Percentiles rank a stretch among this genome's conserved stretches.
Conservation (phyloP, 2,888 invertebrate species). For the Parasteatoda lunata region DNA sequence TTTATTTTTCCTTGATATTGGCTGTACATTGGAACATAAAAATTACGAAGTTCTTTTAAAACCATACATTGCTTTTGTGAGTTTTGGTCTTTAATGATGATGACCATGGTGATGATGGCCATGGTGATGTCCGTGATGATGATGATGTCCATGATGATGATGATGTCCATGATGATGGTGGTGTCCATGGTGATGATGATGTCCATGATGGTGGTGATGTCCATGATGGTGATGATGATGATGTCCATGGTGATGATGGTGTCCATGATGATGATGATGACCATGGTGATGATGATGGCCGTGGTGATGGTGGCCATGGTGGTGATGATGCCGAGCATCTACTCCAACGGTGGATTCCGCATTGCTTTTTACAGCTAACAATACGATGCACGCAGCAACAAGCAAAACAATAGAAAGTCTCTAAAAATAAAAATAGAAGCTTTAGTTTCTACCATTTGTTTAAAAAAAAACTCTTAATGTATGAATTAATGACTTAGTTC, state of each 20-base stretch:
- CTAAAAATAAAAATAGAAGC: not conserved
- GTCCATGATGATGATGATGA: constrained; percentile 22
- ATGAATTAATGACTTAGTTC: too few species aligned
- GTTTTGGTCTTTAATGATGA: too few species aligned
- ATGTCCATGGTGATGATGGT: constrained; percentile 26
- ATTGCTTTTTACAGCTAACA: not conserved
- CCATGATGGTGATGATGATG: constrained; percentile 20
- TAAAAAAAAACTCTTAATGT: too few species aligned
- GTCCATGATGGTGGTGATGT: constrained; percentile 24
- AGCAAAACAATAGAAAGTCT: not conserved
- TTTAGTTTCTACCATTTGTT: not conserved
- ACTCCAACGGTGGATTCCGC: not conserved
- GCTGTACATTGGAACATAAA: too few species aligned
- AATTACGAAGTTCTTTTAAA: too few species aligned
- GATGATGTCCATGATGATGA: not conserved
- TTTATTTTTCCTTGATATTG: too few species aligned
- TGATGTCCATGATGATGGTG: constrained; percentile 24
- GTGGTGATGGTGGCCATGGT: constrained; percentile 22
- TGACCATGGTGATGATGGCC: not conserved
- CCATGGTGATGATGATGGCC: constrained; percentile 20
- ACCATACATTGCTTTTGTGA: too few species aligned
- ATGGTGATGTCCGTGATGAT: not conserved
- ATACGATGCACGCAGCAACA: not conserved
- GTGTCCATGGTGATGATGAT: constrained; percentile 25
- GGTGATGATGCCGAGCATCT: constrained; percentile 6